Evolutionary conservation across 2,113 vertebrate species (phyloP).

Genomic region (Rana temporaria): DNA sequence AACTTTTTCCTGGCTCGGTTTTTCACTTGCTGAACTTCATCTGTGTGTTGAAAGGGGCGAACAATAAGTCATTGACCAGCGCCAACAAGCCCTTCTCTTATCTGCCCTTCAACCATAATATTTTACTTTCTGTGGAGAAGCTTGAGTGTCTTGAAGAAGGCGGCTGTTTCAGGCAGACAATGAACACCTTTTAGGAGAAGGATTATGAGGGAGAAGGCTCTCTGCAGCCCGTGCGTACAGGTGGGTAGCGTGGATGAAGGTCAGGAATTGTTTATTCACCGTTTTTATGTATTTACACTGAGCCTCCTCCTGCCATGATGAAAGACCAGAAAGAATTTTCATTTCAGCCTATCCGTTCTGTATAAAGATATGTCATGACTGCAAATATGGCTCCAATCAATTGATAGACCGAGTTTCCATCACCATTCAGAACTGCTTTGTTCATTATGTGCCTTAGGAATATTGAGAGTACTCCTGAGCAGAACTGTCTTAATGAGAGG

Average conservation of each 20-base stretch:
- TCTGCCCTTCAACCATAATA: constrained; percentile 42
- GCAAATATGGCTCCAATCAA: too few species aligned
- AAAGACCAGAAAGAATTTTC: too few species aligned
- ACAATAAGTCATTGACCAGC: constrained; percentile 38
- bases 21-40: not conserved
- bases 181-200: constrained; percentile 17
- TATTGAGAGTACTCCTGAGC: too few species aligned
- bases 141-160: not conserved
- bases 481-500: too few species aligned
- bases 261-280: not conserved
- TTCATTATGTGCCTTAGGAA: too few species aligned
- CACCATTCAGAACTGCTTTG: too few species aligned
- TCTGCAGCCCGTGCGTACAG: not conserved
- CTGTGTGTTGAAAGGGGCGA: not conserved
- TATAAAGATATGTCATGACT: too few species aligned
- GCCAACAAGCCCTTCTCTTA: constrained; percentile 3
- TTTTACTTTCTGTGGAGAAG: constrained; percentile 18
- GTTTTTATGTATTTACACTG: not conserved
- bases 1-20: constrained; percentile 26
- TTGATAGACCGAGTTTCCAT: too few species aligned
- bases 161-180: not conserved
- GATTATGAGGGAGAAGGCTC: constrained; percentile 5
- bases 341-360: too few species aligned
- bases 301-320: not conserved
- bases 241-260: not conserved